Evolutionary conservation across 2,888 invertebrate genomes (phyloP).

Genomic region (Orthosia gracilis): DNA sequence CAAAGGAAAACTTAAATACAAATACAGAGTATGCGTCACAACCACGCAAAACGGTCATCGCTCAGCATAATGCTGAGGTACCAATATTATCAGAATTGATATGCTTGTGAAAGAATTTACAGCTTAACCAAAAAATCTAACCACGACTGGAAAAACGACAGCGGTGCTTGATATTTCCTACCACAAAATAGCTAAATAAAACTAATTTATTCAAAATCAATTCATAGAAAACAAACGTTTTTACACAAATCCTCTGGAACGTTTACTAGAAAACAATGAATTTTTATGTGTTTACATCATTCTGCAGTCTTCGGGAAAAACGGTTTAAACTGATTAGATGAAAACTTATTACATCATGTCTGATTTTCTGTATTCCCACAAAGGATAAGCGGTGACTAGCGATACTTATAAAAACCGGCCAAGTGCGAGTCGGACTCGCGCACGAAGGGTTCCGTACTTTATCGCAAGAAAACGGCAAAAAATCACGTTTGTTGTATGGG

Average conservation of each 20-base stretch:
- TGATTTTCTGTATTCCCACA: background rate
- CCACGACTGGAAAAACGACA: background rate
- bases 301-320: conserved; percentile 2
- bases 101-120: no score
- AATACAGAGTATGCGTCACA: no score
- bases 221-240: conserved; percentile 4
- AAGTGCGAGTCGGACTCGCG: no score
- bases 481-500: no score
- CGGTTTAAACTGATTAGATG: background rate
- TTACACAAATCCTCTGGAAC: conserved; percentile 2
- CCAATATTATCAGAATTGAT: no score
- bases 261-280: conserved; percentile 24
- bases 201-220: conserved; percentile 11
- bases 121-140: background rate
- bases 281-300: conserved; percentile 29
- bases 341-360: background rate
- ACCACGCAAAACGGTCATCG: no score
- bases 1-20: no score
- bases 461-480: no score
- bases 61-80: no score
- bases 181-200: background rate
- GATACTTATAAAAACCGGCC: no score
- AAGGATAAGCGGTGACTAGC: no score
- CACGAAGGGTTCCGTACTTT: no score
- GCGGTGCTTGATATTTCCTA: background rate